Evolutionary conservation across 2,797 vertebrate genomes (phyloP).

Genomic region (Sebastes diaconus): DNA sequence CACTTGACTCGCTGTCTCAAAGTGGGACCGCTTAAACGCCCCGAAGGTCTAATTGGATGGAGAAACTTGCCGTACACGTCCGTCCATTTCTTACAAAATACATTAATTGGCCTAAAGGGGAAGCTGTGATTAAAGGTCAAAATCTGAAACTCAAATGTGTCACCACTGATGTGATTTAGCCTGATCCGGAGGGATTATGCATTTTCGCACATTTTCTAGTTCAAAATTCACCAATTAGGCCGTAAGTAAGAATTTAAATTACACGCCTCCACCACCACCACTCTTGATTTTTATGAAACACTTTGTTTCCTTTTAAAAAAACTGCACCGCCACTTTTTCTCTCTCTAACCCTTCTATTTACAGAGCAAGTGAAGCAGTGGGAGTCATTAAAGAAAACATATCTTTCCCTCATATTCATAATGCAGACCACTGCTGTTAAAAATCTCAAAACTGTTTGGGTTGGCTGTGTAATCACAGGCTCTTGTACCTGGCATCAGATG

Average conservation of each 20-base stretch:
- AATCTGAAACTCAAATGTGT: constrained; percentile 14
- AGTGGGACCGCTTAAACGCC: neutral
- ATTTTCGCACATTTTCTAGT: neutral
- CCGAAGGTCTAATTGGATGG: neutral
- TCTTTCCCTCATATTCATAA: neutral
- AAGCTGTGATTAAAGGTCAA: neutral
- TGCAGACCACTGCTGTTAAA: neutral
- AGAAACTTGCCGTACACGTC: neutral
- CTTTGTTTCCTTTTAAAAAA: neutral
- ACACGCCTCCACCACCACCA: neutral
- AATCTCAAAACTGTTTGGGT: constrained; percentile 8
- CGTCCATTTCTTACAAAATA: neutral
- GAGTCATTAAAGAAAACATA: neutral
- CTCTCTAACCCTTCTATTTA: neutral
- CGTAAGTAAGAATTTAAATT: neutral
- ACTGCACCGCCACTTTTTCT: neutral
- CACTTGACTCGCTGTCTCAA: constrained; percentile 9
- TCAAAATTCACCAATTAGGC: neutral
- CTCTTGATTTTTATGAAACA: neutral
- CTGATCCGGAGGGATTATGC: neutral
- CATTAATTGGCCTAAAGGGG: neutral
- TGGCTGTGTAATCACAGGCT: constrained; percentile 7
- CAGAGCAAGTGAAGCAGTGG: neutral
- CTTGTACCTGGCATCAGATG: constrained; percentile 31
- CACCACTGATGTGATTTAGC: neutral